Evolutionary conservation across 2,888 invertebrate species (phyloP).

Genomic region (Lasioglossum morio): DNA sequence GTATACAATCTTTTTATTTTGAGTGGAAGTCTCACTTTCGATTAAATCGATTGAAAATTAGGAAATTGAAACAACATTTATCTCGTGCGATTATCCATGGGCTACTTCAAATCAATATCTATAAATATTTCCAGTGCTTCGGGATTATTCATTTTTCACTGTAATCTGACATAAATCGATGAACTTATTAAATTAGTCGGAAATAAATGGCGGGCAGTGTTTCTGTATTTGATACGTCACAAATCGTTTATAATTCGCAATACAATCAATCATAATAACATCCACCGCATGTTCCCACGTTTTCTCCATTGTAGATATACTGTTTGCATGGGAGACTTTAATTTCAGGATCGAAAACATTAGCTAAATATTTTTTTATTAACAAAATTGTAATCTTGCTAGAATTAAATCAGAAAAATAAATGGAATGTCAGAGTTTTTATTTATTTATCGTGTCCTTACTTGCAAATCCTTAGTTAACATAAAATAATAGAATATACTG

Average conservation of each 20-base stretch:
- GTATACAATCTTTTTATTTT: not conserved
- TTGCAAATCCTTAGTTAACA: not conserved
- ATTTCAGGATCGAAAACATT: not conserved
- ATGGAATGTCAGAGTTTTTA: not conserved
- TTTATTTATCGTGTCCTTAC: not conserved
- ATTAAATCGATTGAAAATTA: not conserved
- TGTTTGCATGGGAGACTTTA: not conserved
- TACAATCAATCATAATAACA: not conserved
- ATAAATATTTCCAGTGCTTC: not conserved
- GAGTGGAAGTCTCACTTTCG: not conserved
- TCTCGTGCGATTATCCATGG: not conserved
- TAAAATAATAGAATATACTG: not conserved
- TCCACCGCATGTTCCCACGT: not conserved
- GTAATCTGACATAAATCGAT: not conserved
- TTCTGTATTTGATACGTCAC: not conserved
- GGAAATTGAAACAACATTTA: not conserved
- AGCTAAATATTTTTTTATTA: not conserved
- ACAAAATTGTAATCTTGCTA: not conserved
- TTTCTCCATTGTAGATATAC: not conserved
- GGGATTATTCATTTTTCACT: not conserved
- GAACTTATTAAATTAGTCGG: not conserved
- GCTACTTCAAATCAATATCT: not conserved
- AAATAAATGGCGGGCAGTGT: not conserved
- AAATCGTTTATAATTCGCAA: not conserved
- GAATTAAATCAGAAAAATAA: not conserved